Percentiles rank a stretch among this genome's conserved stretches.
phyloP scores from a whole-genome alignment of 2,797 vertebrate species.

The Poecilia picta region DNA sequence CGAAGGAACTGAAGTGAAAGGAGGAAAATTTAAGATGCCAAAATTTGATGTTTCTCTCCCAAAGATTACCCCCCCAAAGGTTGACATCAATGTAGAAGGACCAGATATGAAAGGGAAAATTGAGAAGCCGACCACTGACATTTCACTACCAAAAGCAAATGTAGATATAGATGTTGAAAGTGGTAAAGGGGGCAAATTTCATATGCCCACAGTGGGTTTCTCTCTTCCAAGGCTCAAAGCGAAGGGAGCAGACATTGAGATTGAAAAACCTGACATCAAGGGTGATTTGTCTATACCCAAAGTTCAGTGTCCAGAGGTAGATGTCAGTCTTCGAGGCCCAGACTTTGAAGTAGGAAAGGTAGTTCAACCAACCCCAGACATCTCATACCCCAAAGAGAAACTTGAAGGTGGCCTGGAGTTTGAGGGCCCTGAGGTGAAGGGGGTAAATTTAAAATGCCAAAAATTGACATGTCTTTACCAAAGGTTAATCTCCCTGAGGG shows the following conservation, averaged over 20 bases:
- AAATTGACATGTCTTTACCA: slow-evolving; percentile 55
- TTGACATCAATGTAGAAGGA: slow-evolving; percentile 38
- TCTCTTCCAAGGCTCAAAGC: slow-evolving; percentile 58
- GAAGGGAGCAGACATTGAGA: slow-evolving; percentile 24
- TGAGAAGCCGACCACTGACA: slow-evolving; percentile 59
- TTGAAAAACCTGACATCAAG: slow-evolving; percentile 32
- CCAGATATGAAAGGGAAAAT: slow-evolving; percentile 51
- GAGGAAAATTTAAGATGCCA: slow-evolving; percentile 58
- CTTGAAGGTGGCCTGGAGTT: slow-evolving; percentile 50
- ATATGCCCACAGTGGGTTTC: slow-evolving; percentile 62
- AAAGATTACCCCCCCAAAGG: slow-evolving; percentile 47
- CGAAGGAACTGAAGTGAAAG: slow-evolving; percentile 37
- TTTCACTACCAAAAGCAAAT: slow-evolving; percentile 52
- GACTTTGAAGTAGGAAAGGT: slow-evolving; percentile 32
- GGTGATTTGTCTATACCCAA: slow-evolving; percentile 8
- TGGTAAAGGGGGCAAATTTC: slow-evolving; percentile 47
- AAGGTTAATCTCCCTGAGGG: slow-evolving; percentile 52
- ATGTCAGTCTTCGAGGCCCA: slow-evolving; percentile 35
- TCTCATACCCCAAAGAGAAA: slow-evolving; percentile 45
- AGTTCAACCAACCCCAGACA: background rate
- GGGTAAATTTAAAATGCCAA: slow-evolving; percentile 55
- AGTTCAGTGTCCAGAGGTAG: slow-evolving; percentile 6
- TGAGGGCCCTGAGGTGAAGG: slow-evolving; percentile 39
- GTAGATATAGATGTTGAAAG: slow-evolving; percentile 38
- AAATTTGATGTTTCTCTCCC: slow-evolving; percentile 63